Percentiles rank a stretch among this genome's conserved stretches.
Conservation (phyloP, 2,888 invertebrate genomes). For the Esperia sulphurella region DNA sequence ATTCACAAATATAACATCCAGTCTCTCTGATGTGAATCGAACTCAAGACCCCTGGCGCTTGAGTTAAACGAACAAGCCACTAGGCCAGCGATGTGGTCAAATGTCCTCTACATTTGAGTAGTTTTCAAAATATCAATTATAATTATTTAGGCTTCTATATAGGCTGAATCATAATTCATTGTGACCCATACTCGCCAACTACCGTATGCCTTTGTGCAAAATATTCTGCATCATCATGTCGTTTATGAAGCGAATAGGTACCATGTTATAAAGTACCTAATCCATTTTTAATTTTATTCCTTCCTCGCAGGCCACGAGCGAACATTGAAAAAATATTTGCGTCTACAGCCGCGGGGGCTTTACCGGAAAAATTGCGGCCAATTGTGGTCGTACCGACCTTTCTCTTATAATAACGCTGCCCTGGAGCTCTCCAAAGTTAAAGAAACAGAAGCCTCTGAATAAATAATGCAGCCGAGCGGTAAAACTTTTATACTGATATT, state of each 20-base stretch:
- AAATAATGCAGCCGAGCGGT: constrained; percentile 51
- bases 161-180: not conserved
- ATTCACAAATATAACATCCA: too few relatives aligned
- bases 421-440: constrained; percentile 40
- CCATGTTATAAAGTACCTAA: constrained; percentile 1
- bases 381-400: constrained; percentile 30
- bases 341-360: constrained; percentile 22
- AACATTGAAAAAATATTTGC: constrained; percentile 28
- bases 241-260: not conserved
- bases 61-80: too few relatives aligned
- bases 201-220: not conserved
- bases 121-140: too few relatives aligned
- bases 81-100: too few relatives aligned
- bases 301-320: constrained; percentile 11
- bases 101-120: too few relatives aligned
- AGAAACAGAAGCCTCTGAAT: constrained; percentile 59
- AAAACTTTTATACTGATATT: constrained; percentile 63
- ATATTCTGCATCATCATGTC: not conserved
- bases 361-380: constrained; percentile 36
- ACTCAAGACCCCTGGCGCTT: too few relatives aligned
- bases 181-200: not conserved
- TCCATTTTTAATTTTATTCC: constrained; percentile 8
- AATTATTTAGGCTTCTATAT: too few relatives aligned
- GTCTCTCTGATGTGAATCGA: too few relatives aligned
- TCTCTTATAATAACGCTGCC: constrained; percentile 36